Conservation (phyloP, 2,797 vertebrate genomes). For the Loriculus beryllinus region DNA sequence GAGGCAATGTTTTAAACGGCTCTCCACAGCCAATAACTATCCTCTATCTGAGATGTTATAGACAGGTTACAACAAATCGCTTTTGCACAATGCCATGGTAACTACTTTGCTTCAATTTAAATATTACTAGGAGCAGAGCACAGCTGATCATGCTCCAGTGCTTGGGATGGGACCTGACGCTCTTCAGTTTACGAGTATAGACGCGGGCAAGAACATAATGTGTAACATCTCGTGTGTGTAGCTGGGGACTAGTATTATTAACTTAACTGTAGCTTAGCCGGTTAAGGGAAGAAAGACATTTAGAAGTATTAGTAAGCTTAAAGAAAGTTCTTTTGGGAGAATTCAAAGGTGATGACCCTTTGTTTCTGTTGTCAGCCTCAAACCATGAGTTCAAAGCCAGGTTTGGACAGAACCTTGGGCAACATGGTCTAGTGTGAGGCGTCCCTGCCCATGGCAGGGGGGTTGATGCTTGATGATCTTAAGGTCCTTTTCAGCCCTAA, state of each 20-base stretch:
- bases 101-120: background rate
- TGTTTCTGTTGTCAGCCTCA: background rate
- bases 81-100: constrained; percentile 16
- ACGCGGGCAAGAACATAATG: background rate
- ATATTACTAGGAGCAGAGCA: background rate
- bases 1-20: constrained; percentile 27
- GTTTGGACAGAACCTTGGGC: background rate
- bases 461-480: background rate
- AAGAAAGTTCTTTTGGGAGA: background rate
- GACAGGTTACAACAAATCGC: constrained; percentile 22
- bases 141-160: background rate
- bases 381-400: background rate
- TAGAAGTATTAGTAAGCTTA: background rate
- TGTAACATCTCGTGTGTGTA: background rate
- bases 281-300: background rate
- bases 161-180: background rate
- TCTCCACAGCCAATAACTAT: constrained; percentile 21
- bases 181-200: background rate
- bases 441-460: background rate
- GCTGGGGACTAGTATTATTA: background rate
- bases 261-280: background rate
- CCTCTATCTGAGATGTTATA: background rate
- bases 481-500: background rate
- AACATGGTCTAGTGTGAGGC: background rate
- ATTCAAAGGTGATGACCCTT: fast-evolving